Evolutionary conservation across 64 coral and sea anemone species (phyloP), one percentile per base, ranked within the genome.

Genomic region (Pachyseris speciosa): DNA sequence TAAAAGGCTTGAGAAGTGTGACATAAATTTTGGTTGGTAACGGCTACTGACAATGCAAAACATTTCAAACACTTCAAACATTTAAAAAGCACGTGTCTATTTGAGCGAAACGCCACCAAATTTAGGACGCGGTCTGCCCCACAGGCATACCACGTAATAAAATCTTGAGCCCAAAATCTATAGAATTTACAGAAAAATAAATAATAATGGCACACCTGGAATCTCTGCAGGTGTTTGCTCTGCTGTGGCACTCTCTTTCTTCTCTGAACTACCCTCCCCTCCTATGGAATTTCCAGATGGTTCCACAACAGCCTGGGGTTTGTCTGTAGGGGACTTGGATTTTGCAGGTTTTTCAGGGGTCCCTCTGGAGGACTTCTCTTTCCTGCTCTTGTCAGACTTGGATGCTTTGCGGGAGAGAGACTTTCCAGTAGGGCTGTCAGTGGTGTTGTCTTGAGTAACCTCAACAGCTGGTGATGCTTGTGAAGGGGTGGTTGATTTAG

Each of bases 381-480:
- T 80, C 77, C 63, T 81, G 34, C 34, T 81, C 30, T 24, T 80
- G 7, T 80, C 75, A 38, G 10, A 33, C 63, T 81, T 81, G 9
- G 77, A 81, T 9, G 2, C 52, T 34, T 63, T 60, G 30, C 52
- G 51, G 22, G 53, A 60, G 55, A 42, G 37, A 39, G 77, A 60
- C 22, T 81, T 81, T 24, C 77, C 28, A 61, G 51, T 9, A 3
- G 15, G 17, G 28, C 77, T 41, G 4, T 81, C 77, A 41, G 16
- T 61, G 34, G 52, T 15, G 8, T 81, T 81, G 1, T 81, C 77
- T 61, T 63, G 30, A 53, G 52, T 81, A 34, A 63, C 55, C 11
- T 81, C 77, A 38, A 63, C 53, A 81, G 34, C 31, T 24, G 77
- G 77, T 61, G 77, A 60, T 81, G 77, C 40, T 58, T 81, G 77